Conservation (phyloP, 2,113 vertebrate genomes). For the Eurystomus gularis region DNA sequence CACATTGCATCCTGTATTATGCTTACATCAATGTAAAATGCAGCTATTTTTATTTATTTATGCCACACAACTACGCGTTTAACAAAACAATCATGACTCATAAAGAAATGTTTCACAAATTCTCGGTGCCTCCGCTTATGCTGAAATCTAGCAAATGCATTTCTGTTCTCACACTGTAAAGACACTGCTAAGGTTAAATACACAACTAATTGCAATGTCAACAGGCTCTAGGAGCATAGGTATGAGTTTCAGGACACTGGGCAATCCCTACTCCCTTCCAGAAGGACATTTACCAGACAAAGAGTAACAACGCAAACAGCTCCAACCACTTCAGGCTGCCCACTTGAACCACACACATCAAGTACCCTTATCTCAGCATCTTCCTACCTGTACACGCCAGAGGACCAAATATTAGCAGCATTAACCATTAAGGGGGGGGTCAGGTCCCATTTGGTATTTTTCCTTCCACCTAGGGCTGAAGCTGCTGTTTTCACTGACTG, state of each 20-base stretch:
- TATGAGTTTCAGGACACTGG: not conserved
- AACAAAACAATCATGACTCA: not conserved
- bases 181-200: not conserved
- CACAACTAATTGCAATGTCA: not conserved
- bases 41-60: not conserved
- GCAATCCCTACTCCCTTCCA: not conserved
- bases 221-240: conserved; percentile 13
- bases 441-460: conserved; percentile 50
- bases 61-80: not conserved
- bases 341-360: conserved; percentile 23
- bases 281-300: conserved; percentile 30
- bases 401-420: conserved; percentile 40
- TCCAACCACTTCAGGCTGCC: conserved; percentile 19
- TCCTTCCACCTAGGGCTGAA: conserved; percentile 65
- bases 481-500: conserved; percentile 54
- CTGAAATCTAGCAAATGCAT: not conserved
- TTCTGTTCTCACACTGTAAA: not conserved
- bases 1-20: not conserved
- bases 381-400: conserved; percentile 70
- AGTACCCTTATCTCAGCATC: conserved; percentile 14
- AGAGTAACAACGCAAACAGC: conserved; percentile 61
- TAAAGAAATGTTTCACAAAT: not conserved
- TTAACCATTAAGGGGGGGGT: conserved; percentile 43
- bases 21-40: not conserved
- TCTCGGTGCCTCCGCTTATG: not conserved